Conservation (phyloP, 2,888 invertebrate species). For the Watsonalla binaria region DNA sequence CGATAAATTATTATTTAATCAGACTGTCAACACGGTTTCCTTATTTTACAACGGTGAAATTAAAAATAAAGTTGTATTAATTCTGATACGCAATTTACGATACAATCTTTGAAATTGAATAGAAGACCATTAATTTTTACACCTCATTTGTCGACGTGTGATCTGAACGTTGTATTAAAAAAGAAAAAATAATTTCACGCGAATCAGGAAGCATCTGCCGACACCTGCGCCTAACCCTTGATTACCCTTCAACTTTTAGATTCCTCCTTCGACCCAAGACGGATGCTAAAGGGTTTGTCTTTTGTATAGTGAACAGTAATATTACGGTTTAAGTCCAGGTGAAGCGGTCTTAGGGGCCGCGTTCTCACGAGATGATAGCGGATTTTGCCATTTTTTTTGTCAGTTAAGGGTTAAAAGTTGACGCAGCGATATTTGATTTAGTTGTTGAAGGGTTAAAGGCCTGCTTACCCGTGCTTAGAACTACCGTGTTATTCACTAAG, state of each 20-base stretch:
- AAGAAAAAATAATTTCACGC: conserved; percentile 70
- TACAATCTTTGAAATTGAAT: conserved; percentile 36
- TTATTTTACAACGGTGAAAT: neutral
- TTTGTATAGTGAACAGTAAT: conserved; percentile 64
- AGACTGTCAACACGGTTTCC: too few species aligned
- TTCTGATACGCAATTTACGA: conserved; percentile 7
- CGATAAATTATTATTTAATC: too few species aligned
- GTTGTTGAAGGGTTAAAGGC: conserved; percentile 16
- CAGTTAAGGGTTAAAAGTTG: conserved; percentile 32
- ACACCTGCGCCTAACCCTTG: conserved; percentile 69
- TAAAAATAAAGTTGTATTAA: neutral
- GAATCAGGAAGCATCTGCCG: conserved; percentile 70
- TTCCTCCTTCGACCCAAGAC: conserved; percentile 46
- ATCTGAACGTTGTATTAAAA: conserved; percentile 39
- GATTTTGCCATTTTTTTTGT: conserved; percentile 40
- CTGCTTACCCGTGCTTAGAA: neutral
- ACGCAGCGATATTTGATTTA: conserved; percentile 47
- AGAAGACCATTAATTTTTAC: conserved; percentile 66
- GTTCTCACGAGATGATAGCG: conserved; percentile 65
- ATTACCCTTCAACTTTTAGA: conserved; percentile 47
- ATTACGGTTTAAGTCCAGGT: conserved; percentile 63
- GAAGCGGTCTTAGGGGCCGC: conserved; percentile 38
- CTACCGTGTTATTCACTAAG: too few species aligned
- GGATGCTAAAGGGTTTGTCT: conserved; percentile 62
- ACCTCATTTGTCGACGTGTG: conserved; percentile 63